phyloP scores from a whole-genome alignment of 2,888 invertebrate species.

The Halocaridina rubra region DNA sequence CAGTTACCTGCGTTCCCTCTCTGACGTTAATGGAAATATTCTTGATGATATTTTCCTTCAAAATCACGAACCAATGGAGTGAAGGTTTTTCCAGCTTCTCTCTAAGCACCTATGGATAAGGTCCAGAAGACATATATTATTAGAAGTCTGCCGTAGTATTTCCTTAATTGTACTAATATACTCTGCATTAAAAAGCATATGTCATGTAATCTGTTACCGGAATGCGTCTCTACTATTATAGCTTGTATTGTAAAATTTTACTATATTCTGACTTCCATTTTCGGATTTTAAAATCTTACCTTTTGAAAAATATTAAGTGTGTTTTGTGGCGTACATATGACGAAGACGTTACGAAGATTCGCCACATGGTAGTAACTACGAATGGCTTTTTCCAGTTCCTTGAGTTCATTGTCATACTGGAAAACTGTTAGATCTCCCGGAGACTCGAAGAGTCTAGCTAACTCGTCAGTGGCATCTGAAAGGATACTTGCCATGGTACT shows the following conservation, averaged over 20 bases:
- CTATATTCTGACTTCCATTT: neutral
- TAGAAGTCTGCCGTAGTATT: too few species aligned
- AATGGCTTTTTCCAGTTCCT: neutral
- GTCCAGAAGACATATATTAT: too few species aligned
- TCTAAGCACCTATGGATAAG: too few species aligned
- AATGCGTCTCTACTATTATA: neutral
- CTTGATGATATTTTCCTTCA: neutral
- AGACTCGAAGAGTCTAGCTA: too few species aligned
- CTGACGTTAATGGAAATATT: neutral
- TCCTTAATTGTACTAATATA: too few species aligned
- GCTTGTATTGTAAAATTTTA: too few species aligned
- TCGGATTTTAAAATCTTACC: neutral
- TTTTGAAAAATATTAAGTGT: neutral
- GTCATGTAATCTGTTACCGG: neutral
- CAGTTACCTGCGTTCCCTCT: neutral
- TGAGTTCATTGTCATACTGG: neutral
- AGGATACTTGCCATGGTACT: too few species aligned
- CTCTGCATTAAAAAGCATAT: too few species aligned
- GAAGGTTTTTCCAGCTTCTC: neutral
- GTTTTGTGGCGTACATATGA: neutral
- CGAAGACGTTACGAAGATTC: neutral
- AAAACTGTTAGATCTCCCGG: neutral
- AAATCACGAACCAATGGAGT: neutral
- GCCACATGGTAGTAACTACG: neutral
- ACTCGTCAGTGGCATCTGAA: too few species aligned